Conservation (phyloP, 2,888 invertebrate species). For the Mellilla xanthometata region DNA sequence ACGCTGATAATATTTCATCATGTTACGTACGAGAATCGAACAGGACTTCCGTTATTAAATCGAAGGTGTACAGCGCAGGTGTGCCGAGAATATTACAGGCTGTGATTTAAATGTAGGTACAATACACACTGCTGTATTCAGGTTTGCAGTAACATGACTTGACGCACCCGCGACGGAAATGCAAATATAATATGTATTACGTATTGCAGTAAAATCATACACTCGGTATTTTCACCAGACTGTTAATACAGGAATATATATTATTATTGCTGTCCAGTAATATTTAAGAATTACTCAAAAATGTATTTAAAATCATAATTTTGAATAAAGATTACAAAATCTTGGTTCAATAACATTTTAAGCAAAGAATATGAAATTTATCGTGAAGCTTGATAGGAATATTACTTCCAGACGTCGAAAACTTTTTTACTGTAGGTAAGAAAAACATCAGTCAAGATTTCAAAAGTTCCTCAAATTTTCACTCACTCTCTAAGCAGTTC, state of each 20-base stretch:
- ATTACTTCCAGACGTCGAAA: too few relatives aligned
- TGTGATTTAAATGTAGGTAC: constrained; percentile 33
- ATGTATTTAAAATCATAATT: too few relatives aligned
- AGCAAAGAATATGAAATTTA: too few relatives aligned
- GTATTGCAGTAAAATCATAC: too few relatives aligned
- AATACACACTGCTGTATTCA: constrained; percentile 1
- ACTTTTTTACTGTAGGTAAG: not conserved
- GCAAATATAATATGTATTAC: too few relatives aligned
- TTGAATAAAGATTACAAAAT: too few relatives aligned
- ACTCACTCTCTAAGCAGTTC: constrained; percentile 1
- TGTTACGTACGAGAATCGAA: constrained; percentile 49
- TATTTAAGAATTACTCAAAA: too few relatives aligned
- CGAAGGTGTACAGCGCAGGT: constrained; percentile 64
- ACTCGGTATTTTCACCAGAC: too few relatives aligned
- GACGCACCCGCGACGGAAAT: not conserved
- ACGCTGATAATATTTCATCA: constrained; percentile 33
- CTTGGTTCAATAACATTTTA: too few relatives aligned
- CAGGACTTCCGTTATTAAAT: constrained; percentile 71
- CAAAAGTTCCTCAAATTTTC: constrained; percentile 2
- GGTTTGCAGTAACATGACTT: not conserved
- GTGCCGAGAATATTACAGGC: constrained; percentile 52
- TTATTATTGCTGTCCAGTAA: too few relatives aligned
- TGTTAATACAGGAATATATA: too few relatives aligned
- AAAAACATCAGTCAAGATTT: not conserved
- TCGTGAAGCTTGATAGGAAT: too few relatives aligned